A percentile compares a stretch with the other conserved stretches of the same genome.
These are phyloP conservation scores for Cecidostiba fungosa DNA, from an alignment of 2,888 invertebrate species.

Conservation along the genomic window DNA sequence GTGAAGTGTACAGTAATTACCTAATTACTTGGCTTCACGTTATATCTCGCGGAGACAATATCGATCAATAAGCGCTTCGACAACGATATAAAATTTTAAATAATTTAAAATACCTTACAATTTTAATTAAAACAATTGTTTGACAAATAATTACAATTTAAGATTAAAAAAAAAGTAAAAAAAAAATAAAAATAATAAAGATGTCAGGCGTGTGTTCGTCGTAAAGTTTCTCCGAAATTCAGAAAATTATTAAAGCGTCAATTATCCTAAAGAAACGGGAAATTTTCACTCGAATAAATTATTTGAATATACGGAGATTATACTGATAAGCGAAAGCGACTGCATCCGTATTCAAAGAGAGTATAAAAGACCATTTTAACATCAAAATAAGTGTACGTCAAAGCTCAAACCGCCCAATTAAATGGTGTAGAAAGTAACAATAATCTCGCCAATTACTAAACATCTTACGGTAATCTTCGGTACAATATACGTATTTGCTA, in stretches of 20 bases:
- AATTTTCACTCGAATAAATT: neutral
- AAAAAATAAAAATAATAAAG: conserved; percentile 23
- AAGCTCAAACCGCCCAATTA: conserved; percentile 42
- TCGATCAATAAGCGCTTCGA: neutral
- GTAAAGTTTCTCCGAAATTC: neutral
- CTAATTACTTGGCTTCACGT: conserved; percentile 27
- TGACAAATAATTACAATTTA: conserved; percentile 32
- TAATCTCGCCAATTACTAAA: conserved; percentile 33
- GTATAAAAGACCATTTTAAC: conserved; percentile 39
- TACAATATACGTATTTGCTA: conserved; percentile 41
- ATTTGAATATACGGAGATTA: conserved; percentile 9
- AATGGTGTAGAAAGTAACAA: conserved; percentile 34
- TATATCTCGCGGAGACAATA: conserved; percentile 45
- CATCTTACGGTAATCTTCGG: conserved; percentile 44
- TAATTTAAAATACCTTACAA: neutral
- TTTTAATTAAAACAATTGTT: conserved; percentile 2
- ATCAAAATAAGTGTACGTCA: conserved; percentile 10
- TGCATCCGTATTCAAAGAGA: conserved; percentile 14
- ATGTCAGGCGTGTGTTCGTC: neutral
- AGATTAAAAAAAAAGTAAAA: neutral
- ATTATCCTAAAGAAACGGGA: neutral
- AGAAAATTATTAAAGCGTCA: conserved; percentile 10
- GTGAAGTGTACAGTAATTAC: neutral
- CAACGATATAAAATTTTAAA: neutral
- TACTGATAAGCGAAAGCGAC: conserved; percentile 4